Evolutionary conservation across 2,888 invertebrate species (phyloP), one percentile per base, ranked within the genome.

Genomic region (Agrochola circellaris): DNA sequence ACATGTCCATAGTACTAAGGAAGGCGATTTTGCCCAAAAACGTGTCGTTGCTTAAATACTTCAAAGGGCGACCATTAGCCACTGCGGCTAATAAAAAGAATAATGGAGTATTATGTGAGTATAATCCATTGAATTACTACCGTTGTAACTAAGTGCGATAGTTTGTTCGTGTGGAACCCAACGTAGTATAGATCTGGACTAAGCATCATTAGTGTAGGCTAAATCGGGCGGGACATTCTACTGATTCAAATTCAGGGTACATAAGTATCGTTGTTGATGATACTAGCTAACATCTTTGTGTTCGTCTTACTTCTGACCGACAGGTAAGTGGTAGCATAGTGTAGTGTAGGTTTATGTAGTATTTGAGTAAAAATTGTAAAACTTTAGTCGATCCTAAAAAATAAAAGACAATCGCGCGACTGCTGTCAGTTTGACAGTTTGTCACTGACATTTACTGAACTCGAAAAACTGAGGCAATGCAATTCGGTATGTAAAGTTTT

Each of bases 1-100:
- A 89, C 81, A 96, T 95, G 96, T 95, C 96, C 87, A 87, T 95
- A 84, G 93, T 95, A 81, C 87, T 96, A 85, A 93, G 94, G 86
- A 96, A 95, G 85, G 93, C 94, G 38, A 92, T 94, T 79, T 79
- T 94, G 79, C 91, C 94, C 11, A 95, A 91, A 87, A 94, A 95
- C 66, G 90, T 94, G 13, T 91, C 95, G 48, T 82, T 95, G 75
- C 85, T 95, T 5, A 95, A 95, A 94, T 95, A 93, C 76, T 91
- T 95, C 20, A 94, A 93, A 82, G 93, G 93, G 56, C 91, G 95
- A 17, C 88, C 93, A 6, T 81, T 95, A 8, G 91, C 93, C 2
- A 91, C 94, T 1, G 87, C 92, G n/a, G 87, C 91, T 4, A 93
- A 90, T 70, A 94, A 92, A 84, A 93, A 92, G 71, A 91, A 90